A percentile compares a stretch with the other conserved stretches of the same genome.
phyloP scores from a whole-genome alignment of 2,113 vertebrate genomes.

The Mus spicilegus region DNA sequence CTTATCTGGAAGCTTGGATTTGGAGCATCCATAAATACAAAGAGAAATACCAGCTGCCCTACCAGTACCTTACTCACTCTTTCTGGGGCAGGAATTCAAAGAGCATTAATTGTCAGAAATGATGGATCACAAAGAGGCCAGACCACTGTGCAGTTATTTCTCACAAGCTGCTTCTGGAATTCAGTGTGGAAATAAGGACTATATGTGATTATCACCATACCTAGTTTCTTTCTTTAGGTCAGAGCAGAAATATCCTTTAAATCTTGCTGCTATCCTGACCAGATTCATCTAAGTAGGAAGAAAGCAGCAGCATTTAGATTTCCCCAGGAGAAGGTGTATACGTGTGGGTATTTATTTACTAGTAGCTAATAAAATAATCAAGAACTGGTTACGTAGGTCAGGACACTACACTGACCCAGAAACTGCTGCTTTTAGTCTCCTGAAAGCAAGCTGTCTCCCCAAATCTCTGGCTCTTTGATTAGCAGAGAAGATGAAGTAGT shows the following conservation, averaged over 20 bases:
- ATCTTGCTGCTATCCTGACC: neutral
- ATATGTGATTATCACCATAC: neutral
- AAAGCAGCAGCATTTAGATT: neutral
- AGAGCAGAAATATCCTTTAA: neutral
- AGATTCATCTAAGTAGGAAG: neutral
- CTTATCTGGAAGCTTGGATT: neutral
- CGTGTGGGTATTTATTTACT: neutral
- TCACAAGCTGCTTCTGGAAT: neutral
- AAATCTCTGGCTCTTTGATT: neutral
- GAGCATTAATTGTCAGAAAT: conserved; percentile 24
- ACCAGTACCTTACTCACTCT: neutral
- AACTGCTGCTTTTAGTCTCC: neutral
- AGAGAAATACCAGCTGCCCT: neutral
- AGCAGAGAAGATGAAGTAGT: neutral
- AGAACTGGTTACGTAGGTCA: neutral
- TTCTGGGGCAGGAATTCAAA: neutral
- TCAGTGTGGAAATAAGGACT: neutral
- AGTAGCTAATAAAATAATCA: conserved; percentile 22
- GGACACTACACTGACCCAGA: neutral
- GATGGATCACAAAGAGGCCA: neutral
- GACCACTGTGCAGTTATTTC: neutral
- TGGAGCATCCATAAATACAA: neutral
- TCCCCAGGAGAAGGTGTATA: neutral
- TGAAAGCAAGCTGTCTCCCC: neutral
- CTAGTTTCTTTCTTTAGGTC: neutral